Evolutionary conservation across 2,888 invertebrate genomes (phyloP).

Genomic region (Agrotis puta): DNA sequence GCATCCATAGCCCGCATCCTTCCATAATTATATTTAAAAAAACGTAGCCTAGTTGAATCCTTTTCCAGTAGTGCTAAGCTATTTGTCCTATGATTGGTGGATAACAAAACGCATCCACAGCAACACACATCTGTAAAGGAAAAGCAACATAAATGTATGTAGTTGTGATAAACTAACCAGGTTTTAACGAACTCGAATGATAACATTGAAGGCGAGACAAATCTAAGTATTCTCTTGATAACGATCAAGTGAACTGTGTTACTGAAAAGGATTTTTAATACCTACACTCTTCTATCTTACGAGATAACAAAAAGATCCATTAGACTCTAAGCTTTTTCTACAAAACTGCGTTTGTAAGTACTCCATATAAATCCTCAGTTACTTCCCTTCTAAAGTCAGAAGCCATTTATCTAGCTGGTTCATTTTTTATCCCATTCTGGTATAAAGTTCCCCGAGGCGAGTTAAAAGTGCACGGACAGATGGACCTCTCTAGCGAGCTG

Average conservation of each 20-base stretch:
- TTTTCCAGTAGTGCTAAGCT: too few species aligned
- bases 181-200: too few species aligned
- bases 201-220: too few species aligned
- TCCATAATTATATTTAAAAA: too few species aligned
- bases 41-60: too few species aligned
- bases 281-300: background rate
- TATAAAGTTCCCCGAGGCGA: conserved; percentile 44
- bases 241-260: background rate
- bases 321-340: conserved; percentile 8
- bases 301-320: conserved; percentile 14
- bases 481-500: conserved; percentile 28
- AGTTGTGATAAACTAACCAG: too few species aligned
- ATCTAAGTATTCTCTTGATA: background rate
- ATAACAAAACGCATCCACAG: too few species aligned
- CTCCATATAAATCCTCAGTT: conserved; percentile 34
- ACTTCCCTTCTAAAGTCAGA: conserved; percentile 30
- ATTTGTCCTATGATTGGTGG: too few species aligned
- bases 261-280: background rate
- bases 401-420: conserved; percentile 52
- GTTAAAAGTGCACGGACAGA: conserved; percentile 49
- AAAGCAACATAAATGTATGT: too few species aligned
- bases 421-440: conserved; percentile 56
- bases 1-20: too few species aligned
- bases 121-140: too few species aligned
- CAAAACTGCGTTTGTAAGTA: conserved; percentile 8